A percentile compares a stretch with the other conserved stretches of the same genome.
phyloP scores from a whole-genome alignment of 2,797 vertebrate species.

The Rhinatrema bivittatum region DNA sequence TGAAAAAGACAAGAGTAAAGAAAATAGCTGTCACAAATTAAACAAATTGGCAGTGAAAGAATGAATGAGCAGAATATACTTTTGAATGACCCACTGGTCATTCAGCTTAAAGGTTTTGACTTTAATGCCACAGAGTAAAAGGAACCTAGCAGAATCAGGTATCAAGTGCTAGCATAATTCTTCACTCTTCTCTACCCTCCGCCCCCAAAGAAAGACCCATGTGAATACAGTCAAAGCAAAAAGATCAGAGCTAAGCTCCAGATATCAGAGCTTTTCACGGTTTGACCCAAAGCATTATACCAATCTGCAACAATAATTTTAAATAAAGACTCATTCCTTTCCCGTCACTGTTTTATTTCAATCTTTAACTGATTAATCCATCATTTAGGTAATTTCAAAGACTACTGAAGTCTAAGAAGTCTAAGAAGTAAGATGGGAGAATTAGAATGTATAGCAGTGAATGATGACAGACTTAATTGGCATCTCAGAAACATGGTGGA shows the following conservation, averaged over 20 bases:
- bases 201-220: conserved; percentile 19
- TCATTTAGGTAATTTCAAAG: conserved; percentile 39
- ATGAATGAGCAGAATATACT: conserved; percentile 6
- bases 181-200: conserved; percentile 7
- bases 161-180: conserved; percentile 31
- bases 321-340: conserved; percentile 30
- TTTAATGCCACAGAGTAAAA: conserved; percentile 9
- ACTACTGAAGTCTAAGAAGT: too few relatives aligned
- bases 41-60: conserved; percentile 25
- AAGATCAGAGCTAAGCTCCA: conserved; percentile 34
- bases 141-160: conserved; percentile 20
- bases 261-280: conserved; percentile 31
- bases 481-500: too few relatives aligned
- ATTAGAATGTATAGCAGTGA: too few relatives aligned
- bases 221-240: conserved; percentile 20
- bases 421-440: too few relatives aligned
- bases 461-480: too few relatives aligned
- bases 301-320: conserved; percentile 27
- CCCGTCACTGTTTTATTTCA: conserved; percentile 17
- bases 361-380: conserved; percentile 33
- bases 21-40: conserved; percentile 30
- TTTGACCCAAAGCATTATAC: conserved; percentile 29
- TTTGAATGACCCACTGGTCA: conserved; percentile 18
- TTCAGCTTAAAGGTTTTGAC: conserved; percentile 16
- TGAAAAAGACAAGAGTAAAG: conserved; percentile 15